Percentiles rank a stretch among this genome's conserved stretches.
Conservation (phyloP, 2,113 vertebrate species). For the Corynorhinus townsendii region DNA sequence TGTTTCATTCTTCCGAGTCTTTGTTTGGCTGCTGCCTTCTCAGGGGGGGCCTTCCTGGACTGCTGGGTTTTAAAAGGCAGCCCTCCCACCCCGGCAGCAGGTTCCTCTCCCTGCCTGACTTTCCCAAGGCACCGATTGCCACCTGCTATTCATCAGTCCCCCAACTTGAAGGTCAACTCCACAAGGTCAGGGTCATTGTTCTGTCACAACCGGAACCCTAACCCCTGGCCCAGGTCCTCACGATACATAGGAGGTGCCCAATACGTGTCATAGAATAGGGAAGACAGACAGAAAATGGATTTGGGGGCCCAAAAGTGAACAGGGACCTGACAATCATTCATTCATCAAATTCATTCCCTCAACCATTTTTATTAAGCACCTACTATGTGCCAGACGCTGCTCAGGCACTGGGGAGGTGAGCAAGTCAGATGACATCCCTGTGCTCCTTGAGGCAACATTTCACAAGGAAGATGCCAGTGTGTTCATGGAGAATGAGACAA, state of each 20-base stretch:
- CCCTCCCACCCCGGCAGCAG: not conserved
- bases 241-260: not conserved
- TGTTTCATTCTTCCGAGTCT: not conserved
- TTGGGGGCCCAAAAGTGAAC: not conserved
- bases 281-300: not conserved
- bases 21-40: not conserved
- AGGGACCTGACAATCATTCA: not conserved
- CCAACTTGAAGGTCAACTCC: not conserved
- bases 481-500: accelerated
- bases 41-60: not conserved
- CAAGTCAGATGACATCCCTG: no score
- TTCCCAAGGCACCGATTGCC: not conserved
- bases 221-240: not conserved
- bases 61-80: not conserved
- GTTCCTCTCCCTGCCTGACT: not conserved
- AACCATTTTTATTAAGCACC: not conserved
- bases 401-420: not conserved
- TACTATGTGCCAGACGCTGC: not conserved
- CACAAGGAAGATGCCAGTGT: no score
- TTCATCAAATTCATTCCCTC: not conserved
- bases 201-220: not conserved
- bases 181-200: no score
- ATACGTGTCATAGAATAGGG: not conserved
- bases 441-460: not conserved
- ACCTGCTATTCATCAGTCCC: not conserved